Evolutionary conservation across 2,113 vertebrate genomes (phyloP).

Genomic region (Proterorhinus semilunaris): DNA sequence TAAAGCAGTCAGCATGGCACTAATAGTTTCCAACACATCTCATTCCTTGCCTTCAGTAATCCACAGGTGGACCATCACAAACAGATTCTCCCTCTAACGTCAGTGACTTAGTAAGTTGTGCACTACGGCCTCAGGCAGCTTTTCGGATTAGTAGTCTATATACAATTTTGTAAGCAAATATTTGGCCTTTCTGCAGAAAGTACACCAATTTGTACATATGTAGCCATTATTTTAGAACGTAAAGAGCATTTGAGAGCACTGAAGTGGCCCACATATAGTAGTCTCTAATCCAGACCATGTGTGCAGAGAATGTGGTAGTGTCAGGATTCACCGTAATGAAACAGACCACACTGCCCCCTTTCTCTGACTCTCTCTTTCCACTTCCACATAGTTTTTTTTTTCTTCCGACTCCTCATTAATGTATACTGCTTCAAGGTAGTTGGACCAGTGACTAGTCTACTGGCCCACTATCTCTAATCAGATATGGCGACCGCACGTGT

Average conservation of each 20-base stretch:
- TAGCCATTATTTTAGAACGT: slow-evolving; percentile 42
- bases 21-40: slow-evolving; percentile 70
- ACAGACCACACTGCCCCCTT: slow-evolving; percentile 72
- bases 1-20: slow-evolving; percentile 35
- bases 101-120: slow-evolving; percentile 52
- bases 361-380: slow-evolving; percentile 64
- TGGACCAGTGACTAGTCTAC: slow-evolving; percentile 31
- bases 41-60: slow-evolving; percentile 59
- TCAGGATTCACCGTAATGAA: slow-evolving; percentile 77
- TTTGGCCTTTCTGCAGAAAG: slow-evolving; percentile 47
- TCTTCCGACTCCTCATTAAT: slow-evolving; percentile 49
- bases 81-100: slow-evolving; percentile 58
- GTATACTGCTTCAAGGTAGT: slow-evolving; percentile 52
- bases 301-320: slow-evolving; percentile 74
- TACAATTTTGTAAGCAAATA: slow-evolving; percentile 49
- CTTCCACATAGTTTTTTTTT: slow-evolving; percentile 61
- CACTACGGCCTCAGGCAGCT: slow-evolving; percentile 49
- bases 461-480: slow-evolving; percentile 58
- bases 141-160: slow-evolving; percentile 56
- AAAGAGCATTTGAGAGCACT: slow-evolving; percentile 48
- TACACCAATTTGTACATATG: slow-evolving; percentile 32
- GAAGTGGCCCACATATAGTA: slow-evolving; percentile 62
- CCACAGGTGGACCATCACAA: slow-evolving; percentile 74
- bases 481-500: slow-evolving; percentile 28
- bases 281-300: slow-evolving; percentile 76